Evolutionary conservation across 2,888 invertebrate species (phyloP).

Genomic region (Melipona beecheii): DNA sequence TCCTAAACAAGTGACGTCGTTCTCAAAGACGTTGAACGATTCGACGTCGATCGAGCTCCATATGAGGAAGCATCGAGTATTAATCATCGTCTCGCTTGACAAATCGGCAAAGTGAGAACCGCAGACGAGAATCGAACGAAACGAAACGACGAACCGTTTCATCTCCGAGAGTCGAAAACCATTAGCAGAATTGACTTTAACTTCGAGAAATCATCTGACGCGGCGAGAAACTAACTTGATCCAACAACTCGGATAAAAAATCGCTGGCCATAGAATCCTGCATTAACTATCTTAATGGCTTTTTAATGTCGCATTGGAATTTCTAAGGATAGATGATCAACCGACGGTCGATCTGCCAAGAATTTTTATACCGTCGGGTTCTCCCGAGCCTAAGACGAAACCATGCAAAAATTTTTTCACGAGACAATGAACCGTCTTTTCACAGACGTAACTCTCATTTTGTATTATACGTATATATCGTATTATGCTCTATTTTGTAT

Average conservation of each 20-base stretch:
- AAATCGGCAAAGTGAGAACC: neutral
- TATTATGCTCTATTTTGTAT: neutral
- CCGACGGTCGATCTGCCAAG: conserved; percentile 47
- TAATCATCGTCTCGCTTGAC: neutral
- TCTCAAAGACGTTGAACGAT: neutral
- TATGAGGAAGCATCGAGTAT: neutral
- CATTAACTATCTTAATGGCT: conserved; percentile 65
- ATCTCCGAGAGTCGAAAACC: neutral
- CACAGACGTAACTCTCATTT: neutral
- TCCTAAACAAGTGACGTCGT: neutral
- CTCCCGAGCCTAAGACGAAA: neutral
- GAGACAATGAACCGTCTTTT: neutral
- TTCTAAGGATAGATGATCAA: conserved; percentile 38
- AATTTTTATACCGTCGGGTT: conserved; percentile 34
- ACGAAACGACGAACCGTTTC: neutral
- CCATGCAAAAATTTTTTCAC: conserved; percentile 3
- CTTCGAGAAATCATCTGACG: conserved; percentile 25
- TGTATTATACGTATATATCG: neutral
- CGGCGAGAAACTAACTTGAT: conserved; percentile 15
- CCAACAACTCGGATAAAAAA: conserved; percentile 38
- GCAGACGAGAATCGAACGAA: neutral
- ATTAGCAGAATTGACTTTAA: conserved; percentile 21
- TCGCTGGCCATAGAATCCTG: conserved; percentile 49
- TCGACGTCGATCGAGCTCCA: neutral
- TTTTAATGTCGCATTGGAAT: conserved; percentile 71